These are phyloP conservation scores for Geodia barretti DNA, from an alignment of 37 sponge, comb jelly and placozoan species.

Conservation along the genomic window DNA sequence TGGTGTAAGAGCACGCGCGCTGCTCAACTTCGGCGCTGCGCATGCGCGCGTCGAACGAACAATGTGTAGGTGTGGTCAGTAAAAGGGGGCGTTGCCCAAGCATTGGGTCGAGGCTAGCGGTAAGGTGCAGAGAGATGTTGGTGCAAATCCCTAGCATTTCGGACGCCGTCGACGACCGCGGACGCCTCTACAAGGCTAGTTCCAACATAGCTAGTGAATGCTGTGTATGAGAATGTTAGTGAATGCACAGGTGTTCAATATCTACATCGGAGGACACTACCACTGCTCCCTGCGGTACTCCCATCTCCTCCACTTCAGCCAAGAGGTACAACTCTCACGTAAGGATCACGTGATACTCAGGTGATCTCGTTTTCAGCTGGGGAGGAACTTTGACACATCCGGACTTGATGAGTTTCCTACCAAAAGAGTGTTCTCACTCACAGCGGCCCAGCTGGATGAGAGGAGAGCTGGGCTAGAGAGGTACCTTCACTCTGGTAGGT, in stretches of 20 bases:
- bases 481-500: constrained; percentile 46
- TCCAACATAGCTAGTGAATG: too few relatives aligned
- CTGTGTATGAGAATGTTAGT: too few relatives aligned
- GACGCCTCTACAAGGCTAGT: constrained; percentile 3
- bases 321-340: constrained; percentile 49
- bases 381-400: constrained; percentile 20
- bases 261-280: constrained; percentile 66
- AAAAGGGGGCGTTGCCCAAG: neutral
- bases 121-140: constrained; percentile 24
- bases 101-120: neutral
- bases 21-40: neutral
- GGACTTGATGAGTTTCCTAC: constrained; percentile 45
- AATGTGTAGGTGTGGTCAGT: neutral
- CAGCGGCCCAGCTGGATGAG: constrained; percentile 17
- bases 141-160: constrained; percentile 25
- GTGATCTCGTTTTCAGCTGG: constrained; percentile 20
- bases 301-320: constrained; percentile 47
- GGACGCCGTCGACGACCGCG: constrained; percentile 21
- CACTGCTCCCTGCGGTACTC: constrained; percentile 73
- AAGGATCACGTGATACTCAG: too few relatives aligned
- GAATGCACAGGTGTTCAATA: constrained; percentile 59
- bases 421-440: constrained; percentile 26
- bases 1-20: neutral
- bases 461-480: constrained; percentile 34
- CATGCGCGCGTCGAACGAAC: neutral